Percentiles rank a stretch among this genome's conserved stretches.
Conservation (phyloP, 2,888 invertebrate genomes). For the Tenthredo notha region DNA sequence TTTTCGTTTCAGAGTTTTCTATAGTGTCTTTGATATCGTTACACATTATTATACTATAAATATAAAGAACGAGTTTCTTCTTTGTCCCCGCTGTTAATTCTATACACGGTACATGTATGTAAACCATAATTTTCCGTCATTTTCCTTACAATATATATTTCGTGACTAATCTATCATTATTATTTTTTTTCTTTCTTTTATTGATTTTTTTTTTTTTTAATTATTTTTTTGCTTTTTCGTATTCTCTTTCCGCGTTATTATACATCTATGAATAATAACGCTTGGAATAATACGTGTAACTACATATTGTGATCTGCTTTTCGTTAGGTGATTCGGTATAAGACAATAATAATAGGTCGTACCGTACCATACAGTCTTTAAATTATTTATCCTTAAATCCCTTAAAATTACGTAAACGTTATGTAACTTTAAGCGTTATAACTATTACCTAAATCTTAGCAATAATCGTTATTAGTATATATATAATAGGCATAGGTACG, state of each 20-base stretch:
- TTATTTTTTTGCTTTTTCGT: background rate
- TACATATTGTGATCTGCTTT: too few relatives aligned
- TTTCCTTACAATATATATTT: background rate
- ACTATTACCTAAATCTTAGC: background rate
- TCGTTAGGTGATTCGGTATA: too few relatives aligned
- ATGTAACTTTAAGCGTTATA: background rate
- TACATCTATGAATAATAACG: background rate
- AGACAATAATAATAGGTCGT: background rate
- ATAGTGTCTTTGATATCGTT: background rate
- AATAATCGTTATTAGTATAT: background rate
- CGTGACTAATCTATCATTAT: background rate
- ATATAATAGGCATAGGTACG: background rate
- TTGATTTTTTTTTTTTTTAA: background rate
- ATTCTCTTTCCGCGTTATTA: background rate
- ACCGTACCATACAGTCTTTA: background rate
- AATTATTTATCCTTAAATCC: background rate
- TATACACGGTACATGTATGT: conserved; percentile 4
- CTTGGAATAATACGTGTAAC: background rate
- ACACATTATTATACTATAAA: background rate
- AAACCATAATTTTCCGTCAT: background rate
- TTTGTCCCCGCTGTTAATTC: background rate
- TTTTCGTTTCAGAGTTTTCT: background rate
- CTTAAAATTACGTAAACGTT: background rate
- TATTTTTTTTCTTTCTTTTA: background rate
- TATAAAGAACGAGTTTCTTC: background rate